Evolutionary conservation across 2,113 vertebrate species (phyloP), one percentile per base, ranked within the genome.

Genomic region (Callorhinus ursinus): DNA sequence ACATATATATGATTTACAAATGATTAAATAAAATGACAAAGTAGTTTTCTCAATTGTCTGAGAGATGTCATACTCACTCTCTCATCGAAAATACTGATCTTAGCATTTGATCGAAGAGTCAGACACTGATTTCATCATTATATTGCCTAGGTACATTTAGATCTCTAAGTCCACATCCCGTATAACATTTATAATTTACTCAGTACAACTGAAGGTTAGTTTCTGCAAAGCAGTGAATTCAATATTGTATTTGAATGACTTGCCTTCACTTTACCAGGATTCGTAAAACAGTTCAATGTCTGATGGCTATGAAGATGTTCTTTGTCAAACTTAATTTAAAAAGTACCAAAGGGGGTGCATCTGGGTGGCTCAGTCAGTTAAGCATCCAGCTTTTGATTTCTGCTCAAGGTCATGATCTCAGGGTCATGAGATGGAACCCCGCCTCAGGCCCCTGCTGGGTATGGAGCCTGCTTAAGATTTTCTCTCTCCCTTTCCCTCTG

Each of bases 141-240:
- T 11, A 67, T 28, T 49, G 15, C 7, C 14, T n/a, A 21, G 42
- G 15, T 7, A 65, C 53, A 77, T 86, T 93, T 87, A 90, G 6
- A 92, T 87, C 8, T 72, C 84, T 76, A 31, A 42, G 33, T 89
- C 39, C 26, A 81, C 49, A 90, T 84, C 16, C 31, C 84, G 12
- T 76, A 11, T 46, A 85, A 59, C 55, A 88, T 74, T 86, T 88
- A 81, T 85, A 85, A 85, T 83, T 96, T 95, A 69, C 92, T 91
- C 18, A 79, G 0, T 80, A 87, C 86, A 96, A 82, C 24, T 51
- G 12, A 88, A 93, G 19, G 18, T 36, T 51, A 49, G 16, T 28
- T 39, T 95, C 86, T 69, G 28, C 67, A 90, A 92, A 65, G 39
- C 65, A 90, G 36, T 76, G 16, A 90, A 71, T 77, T 57, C 67